Percentiles rank a stretch among this genome's conserved stretches.
phyloP scores from a whole-genome alignment of 53 echinoderm and acorn worm genomes.

The Actinopyga echinites region DNA sequence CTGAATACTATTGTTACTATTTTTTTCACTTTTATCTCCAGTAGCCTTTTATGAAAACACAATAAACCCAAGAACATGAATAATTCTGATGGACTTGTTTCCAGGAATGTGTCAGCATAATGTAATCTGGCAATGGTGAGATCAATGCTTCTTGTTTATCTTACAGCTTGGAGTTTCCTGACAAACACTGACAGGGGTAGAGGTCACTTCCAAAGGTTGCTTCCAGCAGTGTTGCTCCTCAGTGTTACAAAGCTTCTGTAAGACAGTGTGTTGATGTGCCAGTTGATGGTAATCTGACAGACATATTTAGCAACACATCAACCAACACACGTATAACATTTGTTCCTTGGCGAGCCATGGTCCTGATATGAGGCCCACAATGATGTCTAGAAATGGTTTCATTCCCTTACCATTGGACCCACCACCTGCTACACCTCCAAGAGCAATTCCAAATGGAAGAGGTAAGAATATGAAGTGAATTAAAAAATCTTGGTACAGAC shows the following conservation, averaged over 20 bases:
- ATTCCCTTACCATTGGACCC: constrained; percentile 21
- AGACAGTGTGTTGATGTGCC: constrained; percentile 3
- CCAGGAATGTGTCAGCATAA: background rate
- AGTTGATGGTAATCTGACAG: constrained; percentile 13
- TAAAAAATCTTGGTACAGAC: background rate
- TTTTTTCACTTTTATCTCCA: too few species aligned
- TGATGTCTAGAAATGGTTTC: background rate
- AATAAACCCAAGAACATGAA: too few species aligned
- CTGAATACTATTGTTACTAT: too few species aligned
- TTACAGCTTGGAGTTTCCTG: background rate
- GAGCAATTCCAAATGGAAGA: constrained; percentile 26
- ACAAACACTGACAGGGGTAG: background rate
- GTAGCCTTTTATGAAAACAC: too few species aligned
- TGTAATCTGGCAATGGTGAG: background rate
- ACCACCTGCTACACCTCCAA: constrained; percentile 23
- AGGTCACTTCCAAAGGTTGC: constrained; percentile 34
- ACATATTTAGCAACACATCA: background rate
- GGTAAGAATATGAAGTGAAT: background rate
- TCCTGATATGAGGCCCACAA: constrained; percentile 24
- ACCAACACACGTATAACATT: too few species aligned
- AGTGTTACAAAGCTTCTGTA: background rate
- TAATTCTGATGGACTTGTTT: background rate
- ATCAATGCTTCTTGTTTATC: constrained; percentile 16
- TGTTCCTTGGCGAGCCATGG: background rate
- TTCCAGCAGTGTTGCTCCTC: background rate